Conservation (phyloP, 2,888 invertebrate genomes). For the Leistus spinibarbis region DNA sequence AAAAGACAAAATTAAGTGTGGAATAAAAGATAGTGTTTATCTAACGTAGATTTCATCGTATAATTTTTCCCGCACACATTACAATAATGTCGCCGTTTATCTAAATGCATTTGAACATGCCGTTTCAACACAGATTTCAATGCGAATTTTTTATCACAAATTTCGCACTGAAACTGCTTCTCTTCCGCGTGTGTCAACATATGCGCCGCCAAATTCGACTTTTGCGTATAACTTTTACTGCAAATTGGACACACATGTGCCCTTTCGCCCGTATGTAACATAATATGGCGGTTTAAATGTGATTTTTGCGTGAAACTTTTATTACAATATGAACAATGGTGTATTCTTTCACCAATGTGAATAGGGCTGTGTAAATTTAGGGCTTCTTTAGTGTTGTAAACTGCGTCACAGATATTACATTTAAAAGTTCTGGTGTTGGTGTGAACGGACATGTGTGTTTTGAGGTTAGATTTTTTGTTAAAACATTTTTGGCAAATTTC, state of each 20-base stretch:
- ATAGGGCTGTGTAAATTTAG: neutral
- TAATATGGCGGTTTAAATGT: neutral
- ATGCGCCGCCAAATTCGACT: neutral
- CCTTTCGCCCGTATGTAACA: neutral
- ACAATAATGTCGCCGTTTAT: neutral
- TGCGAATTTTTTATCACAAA: neutral
- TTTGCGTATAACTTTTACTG: neutral
- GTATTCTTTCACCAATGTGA: neutral
- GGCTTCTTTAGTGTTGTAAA: neutral
- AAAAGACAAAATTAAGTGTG: slow-evolving; percentile 6
- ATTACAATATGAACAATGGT: neutral
- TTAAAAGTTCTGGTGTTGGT: neutral
- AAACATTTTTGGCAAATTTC: neutral
- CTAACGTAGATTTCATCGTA: neutral
- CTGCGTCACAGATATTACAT: neutral
- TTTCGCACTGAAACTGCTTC: neutral
- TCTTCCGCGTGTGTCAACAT: neutral
- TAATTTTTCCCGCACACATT: neutral
- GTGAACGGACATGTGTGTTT: neutral
- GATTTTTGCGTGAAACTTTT: neutral
- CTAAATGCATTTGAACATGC: neutral
- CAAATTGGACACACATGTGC: neutral
- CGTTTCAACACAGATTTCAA: neutral
- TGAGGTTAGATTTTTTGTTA: neutral
- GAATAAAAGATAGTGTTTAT: neutral